Conservation (phyloP, 2,797 vertebrate species). For the Melanotaenia maccullochi region DNA sequence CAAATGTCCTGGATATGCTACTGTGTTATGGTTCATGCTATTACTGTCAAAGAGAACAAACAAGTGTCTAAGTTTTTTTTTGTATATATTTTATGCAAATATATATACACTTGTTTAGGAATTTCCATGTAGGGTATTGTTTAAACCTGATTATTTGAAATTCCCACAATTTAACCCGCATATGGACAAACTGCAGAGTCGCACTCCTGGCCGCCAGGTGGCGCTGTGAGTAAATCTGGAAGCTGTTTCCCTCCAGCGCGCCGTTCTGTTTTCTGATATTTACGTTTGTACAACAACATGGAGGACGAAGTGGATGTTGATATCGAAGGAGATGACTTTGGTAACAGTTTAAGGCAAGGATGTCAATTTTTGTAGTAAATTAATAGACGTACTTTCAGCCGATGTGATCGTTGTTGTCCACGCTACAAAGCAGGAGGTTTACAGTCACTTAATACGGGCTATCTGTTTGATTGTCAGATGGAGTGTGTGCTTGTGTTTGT, state of each 20-base stretch:
- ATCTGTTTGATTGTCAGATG: neutral
- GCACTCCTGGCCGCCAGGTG: conserved; percentile 43
- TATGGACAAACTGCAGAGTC: no score
- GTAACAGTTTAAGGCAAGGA: conserved; percentile 64
- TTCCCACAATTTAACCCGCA: no score
- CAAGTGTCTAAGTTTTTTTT: no score
- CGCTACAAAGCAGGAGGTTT: neutral
- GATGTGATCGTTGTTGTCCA: accelerated
- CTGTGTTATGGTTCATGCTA: no score
- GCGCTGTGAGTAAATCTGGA: conserved; percentile 40
- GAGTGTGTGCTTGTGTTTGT: neutral
- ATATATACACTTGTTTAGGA: no score
- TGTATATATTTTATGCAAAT: no score
- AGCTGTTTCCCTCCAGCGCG: neutral
- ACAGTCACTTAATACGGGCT: neutral
- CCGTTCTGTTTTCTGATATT: conserved; percentile 38
- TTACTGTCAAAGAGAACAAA: no score
- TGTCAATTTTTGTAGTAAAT: accelerated
- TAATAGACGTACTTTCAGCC: accelerated
- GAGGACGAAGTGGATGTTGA: conserved; percentile 85
- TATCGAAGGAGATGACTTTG: conserved; percentile 84
- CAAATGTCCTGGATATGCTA: no score
- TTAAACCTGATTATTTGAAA: no score
- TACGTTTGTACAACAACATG: conserved; percentile 74
- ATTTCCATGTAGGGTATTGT: no score